phyloP scores from a whole-genome alignment of 2,113 vertebrate species.

The Epinephelus fuscoguttatus region DNA sequence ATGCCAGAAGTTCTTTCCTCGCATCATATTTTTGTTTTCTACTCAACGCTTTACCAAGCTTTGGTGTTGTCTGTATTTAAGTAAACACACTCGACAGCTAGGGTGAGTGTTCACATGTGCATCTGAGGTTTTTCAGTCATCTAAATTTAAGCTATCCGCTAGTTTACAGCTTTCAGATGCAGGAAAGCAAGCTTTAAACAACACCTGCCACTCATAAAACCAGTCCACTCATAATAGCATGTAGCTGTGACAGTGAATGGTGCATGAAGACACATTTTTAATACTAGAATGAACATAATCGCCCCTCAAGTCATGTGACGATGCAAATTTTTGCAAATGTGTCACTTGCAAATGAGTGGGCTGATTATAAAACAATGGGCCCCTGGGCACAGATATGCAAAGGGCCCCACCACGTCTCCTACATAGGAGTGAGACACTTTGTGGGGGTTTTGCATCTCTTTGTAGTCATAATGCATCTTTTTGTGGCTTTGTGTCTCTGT shows the following conservation, averaged over 20 bases:
- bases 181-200: constrained; percentile 25
- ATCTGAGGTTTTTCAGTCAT: constrained; percentile 20
- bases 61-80: neutral
- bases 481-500: no score
- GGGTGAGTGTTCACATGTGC: constrained; percentile 9
- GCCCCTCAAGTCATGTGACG: neutral
- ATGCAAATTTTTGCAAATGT: constrained; percentile 11
- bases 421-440: no score
- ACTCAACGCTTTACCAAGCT: neutral
- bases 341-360: neutral
- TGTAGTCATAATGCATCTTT: no score
- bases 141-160: constrained; percentile 28
- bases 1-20: constrained; percentile 22
- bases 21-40: constrained; percentile 14
- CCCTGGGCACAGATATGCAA: no score
- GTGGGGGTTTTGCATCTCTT: no score
- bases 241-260: constrained; percentile 20
- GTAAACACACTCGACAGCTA: neutral
- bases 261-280: constrained; percentile 1
- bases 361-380: no score
- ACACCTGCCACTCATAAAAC: neutral
- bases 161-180: constrained; percentile 33
- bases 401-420: no score
- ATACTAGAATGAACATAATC: neutral
- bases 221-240: neutral